Base-by-base conservation (phyloP, 1,140 invertebrate species). In the Macrobrachium rosenbergii region DNA sequence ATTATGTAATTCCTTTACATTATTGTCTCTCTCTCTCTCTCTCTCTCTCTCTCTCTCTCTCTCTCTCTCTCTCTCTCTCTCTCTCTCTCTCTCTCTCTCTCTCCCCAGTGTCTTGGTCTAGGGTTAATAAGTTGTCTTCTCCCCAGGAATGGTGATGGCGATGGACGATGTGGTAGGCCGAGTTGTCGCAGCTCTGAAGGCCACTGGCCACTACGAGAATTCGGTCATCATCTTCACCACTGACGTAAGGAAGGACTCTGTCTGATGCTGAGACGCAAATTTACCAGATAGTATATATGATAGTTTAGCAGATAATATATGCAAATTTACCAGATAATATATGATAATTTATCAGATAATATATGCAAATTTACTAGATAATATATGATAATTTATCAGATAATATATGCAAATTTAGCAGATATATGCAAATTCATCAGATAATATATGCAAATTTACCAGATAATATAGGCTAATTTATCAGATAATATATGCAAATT, bases 111-210 rank as follows among this genome's bases (percentile, higher is more conserved):
- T 37, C 28, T 2, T 37, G 28, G 28, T 37, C 28, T 37, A 3
- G 28, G 28, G 28, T 37, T 3, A 37, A 37, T 37, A 37, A 37
- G 28, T 52, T 52, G 0, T 12, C 52, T 5, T 52, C 67, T 23
- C 2, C 21, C 8, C 37, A 23, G 89, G 43, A 7, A 86, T 89
- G 88, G 89, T 89, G 19, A 80, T 76, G 28, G 88, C 83, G 0
- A 76, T 89, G 67, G 89, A 90, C 78, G 88, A 90, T 6, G 69
- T 28, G 5, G 87, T 90, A 52, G 88, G 88, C 0, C 28, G 67
- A 0, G 77, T 89, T 10, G 75, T 90, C 45, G 45, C 75, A 43
- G 81, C 88, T 0, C 78, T 90, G 45, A 88, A 72, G 28, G n/a
- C 21, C 11, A 28, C 69, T 0, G 63, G 81, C 0, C 43, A 52